Evolutionary conservation across 1,140 invertebrate genomes (phyloP).

Genomic region (Temnothorax curvispinosus): DNA sequence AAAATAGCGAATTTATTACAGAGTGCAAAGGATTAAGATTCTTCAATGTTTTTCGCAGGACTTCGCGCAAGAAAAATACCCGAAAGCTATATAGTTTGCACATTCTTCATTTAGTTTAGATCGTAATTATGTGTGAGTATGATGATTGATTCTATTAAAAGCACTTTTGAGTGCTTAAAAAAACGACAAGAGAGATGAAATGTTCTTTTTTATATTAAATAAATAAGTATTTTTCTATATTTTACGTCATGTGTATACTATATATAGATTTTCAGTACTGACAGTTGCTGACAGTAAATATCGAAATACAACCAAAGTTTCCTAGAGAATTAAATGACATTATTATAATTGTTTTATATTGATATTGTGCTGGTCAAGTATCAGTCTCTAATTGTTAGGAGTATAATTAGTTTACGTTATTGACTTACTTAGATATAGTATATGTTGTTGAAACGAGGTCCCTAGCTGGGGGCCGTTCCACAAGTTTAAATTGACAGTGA

Average conservation of each 20-base stretch:
- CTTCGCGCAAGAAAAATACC: background rate
- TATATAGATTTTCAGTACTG: too few species aligned
- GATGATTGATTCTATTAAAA: constrained; percentile 5
- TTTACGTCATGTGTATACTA: too few species aligned
- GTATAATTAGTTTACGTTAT: background rate
- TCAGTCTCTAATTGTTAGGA: background rate
- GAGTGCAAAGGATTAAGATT: background rate
- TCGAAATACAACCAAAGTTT: background rate
- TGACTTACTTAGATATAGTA: background rate
- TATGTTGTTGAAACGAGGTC: background rate
- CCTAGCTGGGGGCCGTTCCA: background rate
- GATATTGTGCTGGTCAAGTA: background rate
- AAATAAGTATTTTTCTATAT: background rate
- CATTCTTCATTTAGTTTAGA: background rate
- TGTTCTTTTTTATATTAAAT: background rate
- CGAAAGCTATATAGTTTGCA: background rate
- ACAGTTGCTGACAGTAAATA: too few species aligned
- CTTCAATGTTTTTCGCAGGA: background rate
- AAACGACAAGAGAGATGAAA: background rate
- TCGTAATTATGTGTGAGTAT: background rate
- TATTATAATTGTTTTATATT: background rate
- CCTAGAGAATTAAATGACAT: background rate
- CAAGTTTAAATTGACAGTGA: constrained; percentile 41
- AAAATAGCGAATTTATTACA: too few species aligned
- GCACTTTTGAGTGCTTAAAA: background rate